Evolutionary conservation across 92 coral and sea anemone genomes (phyloP), one percentile per base, ranked within the genome.

Genomic region (Desmophyllum pertusum): DNA sequence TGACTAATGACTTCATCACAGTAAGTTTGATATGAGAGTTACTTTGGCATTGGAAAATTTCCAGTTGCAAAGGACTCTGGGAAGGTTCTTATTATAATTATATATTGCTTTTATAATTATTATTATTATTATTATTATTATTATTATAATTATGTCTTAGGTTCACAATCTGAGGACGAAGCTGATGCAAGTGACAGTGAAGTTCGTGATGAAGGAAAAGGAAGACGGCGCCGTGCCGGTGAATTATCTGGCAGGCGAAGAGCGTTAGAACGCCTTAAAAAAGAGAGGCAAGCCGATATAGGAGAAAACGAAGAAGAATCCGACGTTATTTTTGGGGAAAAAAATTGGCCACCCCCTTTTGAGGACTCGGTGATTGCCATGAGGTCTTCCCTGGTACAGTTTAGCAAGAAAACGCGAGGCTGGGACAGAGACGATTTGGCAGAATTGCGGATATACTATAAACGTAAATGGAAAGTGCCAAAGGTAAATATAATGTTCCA

Each of bases 331-430:
- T 52, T 52, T 52, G 61, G 61, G 5, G 19, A 52, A n/a, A 52
- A 52, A 52, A 52, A 52, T 52, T 52, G 61, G 61, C 61, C 61
- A 52, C 61, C 61, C 19, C 61, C 61, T 52, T 52, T 52, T 52
- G 61, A 52, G 61, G 61, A 52, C 21, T 14, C 61, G 1, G 61
- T 52, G 17, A 10, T 52, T 10, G 4, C 4, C 5, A 14, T 52
- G 21, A 52, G 61, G 21, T 52, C 18, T 52, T 52, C 61, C 19
- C 61, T 52, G 17, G 19, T 52, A n/a, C 17, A 17, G 19, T 52
- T 52, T n/a, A 14, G 23, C 61, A 52, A 52, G 61, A 52, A 52
- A 4, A 52, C 61, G 5, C 5, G 19, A 52, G 61, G 61, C 5
- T 52, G 61, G 61, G 19, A 21, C 5, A 52, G 19, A 17, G 61